Percentiles rank a stretch among this genome's conserved stretches.
These are phyloP conservation scores for Poeciliopsis turneri DNA, from an alignment of 2,797 vertebrate species.

Conservation along the genomic window DNA sequence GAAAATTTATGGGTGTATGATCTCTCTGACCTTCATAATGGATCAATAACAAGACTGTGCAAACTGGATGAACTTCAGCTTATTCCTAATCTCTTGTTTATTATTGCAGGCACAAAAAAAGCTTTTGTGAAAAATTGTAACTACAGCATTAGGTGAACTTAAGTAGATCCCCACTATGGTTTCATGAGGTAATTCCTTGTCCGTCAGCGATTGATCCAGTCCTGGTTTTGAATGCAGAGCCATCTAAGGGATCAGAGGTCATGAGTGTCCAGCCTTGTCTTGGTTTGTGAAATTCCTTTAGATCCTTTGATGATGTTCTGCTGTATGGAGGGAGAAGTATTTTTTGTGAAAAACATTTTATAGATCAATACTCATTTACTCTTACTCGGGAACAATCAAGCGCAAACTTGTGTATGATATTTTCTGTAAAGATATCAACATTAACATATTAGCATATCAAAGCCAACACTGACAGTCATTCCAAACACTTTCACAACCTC, in stretches of 20 bases:
- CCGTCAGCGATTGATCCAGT: not conserved
- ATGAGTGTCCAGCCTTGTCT: not conserved
- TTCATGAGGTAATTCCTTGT: not conserved
- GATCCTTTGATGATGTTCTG: not conserved
- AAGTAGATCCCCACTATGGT: not conserved
- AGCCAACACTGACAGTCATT: not conserved
- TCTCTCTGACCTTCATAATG: slow-evolving; percentile 5
- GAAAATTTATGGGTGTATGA: not conserved
- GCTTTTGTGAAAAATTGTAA: not conserved
- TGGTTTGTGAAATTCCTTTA: not conserved
- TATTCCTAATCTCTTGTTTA: slow-evolving; percentile 1
- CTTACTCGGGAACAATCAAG: not conserved
- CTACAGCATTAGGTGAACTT: not conserved
- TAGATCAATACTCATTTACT: not conserved
- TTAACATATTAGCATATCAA: not conserved
- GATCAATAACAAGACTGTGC: not conserved
- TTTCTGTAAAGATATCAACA: not conserved
- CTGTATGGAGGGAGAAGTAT: not conserved
- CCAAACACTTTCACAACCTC: not conserved
- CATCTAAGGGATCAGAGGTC: not conserved
- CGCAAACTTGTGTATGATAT: not conserved
- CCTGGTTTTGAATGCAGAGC: not conserved
- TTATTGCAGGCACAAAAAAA: not conserved
- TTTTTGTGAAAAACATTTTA: not conserved
- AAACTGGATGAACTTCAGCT: not conserved